These are phyloP conservation scores for Ichneumon xanthorius DNA, from an alignment of 2,888 invertebrate species.

Conservation along the genomic window DNA sequence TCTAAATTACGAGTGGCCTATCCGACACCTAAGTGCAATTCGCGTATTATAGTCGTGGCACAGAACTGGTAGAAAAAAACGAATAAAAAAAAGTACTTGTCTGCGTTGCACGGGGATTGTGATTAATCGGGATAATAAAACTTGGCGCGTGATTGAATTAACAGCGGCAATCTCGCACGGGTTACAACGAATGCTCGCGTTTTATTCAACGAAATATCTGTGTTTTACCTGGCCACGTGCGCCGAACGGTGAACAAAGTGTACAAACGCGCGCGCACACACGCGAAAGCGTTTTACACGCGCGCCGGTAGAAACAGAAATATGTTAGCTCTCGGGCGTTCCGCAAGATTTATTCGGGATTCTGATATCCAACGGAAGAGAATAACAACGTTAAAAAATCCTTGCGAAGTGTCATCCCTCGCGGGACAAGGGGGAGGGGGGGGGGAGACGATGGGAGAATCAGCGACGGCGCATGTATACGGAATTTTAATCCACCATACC, in stretches of 20 bases:
- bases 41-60: slow-evolving; percentile 52
- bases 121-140: slow-evolving; percentile 71
- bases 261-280: slow-evolving; percentile 21
- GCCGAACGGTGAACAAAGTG: slow-evolving; percentile 42
- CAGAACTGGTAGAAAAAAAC: slow-evolving; percentile 5
- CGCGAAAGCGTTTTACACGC: slow-evolving; percentile 49
- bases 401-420: slow-evolving; percentile 63
- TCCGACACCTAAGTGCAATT: slow-evolving; percentile 64
- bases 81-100: not conserved
- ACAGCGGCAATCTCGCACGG: slow-evolving; percentile 66
- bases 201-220: slow-evolving; percentile 41
- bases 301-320: slow-evolving; percentile 43
- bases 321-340: slow-evolving; percentile 50
- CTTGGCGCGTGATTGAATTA: slow-evolving; percentile 71
- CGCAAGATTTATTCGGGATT: slow-evolving; percentile 69
- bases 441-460: not conserved
- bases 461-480: slow-evolving; percentile 43
- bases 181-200: slow-evolving; percentile 59
- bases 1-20: slow-evolving; percentile 61
- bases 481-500: slow-evolving; percentile 72
- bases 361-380: slow-evolving; percentile 63
- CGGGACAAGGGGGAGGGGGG: not conserved
- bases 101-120: slow-evolving; percentile 37
- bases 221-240: slow-evolving; percentile 62
- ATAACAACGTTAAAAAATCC: slow-evolving; percentile 68